Percentiles rank a stretch among this genome's conserved stretches.
Conservation (phyloP, 2,888 invertebrate genomes). For the Bimastos eiseni region DNA sequence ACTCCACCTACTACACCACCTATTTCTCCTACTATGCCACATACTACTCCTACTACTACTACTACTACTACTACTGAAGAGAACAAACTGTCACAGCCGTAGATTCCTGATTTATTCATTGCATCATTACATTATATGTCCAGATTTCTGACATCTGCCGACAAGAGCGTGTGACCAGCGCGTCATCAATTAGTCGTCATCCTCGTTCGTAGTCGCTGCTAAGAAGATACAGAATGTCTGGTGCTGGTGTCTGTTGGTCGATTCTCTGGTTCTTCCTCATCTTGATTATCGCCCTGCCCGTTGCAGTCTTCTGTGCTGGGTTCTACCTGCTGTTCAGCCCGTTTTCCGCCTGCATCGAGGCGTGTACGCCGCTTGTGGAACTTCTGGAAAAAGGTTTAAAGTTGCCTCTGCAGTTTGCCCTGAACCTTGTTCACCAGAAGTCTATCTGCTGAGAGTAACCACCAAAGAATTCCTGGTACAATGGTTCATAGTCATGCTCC, state of each 20-base stretch:
- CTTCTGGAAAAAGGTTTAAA: conserved; percentile 57
- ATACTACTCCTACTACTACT: too few relatives aligned
- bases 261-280: conserved; percentile 59
- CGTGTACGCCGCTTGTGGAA: conserved; percentile 52
- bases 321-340: conserved; percentile 53
- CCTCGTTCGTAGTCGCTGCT: background rate
- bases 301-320: conserved; percentile 54
- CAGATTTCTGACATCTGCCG: background rate
- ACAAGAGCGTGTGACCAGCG: background rate
- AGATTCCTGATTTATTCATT: background rate
- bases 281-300: conserved; percentile 58
- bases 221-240: conserved; percentile 26
- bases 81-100: too few relatives aligned
- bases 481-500: background rate
- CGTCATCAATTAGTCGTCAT: background rate
- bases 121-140: background rate
- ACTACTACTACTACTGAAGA: too few relatives aligned
- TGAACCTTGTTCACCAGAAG: conserved; percentile 57
- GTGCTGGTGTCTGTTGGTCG: conserved; percentile 52
- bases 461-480: background rate
- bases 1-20: too few relatives aligned
- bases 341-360: conserved; percentile 54
- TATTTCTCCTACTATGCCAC: too few relatives aligned
- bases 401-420: conserved; percentile 56
- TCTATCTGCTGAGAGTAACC: conserved; percentile 50